These are phyloP conservation scores for Chromobotia macracanthus DNA, from an alignment of 2,797 vertebrate species.

Conservation along the genomic window DNA sequence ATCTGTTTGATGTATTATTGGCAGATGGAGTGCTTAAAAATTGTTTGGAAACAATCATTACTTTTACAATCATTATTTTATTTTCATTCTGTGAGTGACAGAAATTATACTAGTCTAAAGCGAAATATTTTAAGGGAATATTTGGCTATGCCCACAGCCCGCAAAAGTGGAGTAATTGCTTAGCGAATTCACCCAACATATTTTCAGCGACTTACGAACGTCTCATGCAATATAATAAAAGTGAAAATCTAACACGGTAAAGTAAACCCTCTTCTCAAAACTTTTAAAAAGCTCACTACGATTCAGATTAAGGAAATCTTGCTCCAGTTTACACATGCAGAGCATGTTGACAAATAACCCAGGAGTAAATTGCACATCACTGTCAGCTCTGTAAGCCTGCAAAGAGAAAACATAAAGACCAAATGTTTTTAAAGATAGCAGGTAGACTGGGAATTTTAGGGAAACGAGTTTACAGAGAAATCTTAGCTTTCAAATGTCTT, in stretches of 20 bases:
- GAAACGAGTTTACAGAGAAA: conserved; percentile 36
- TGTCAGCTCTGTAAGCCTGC: conserved; percentile 49
- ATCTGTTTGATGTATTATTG: too few relatives aligned
- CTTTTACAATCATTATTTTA: too few relatives aligned
- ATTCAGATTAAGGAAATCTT: conserved; percentile 47
- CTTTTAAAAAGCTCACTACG: conserved; percentile 22
- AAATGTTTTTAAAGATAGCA: conserved; percentile 47
- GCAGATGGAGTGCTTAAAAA: too few relatives aligned
- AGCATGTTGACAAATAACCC: conserved; percentile 50
- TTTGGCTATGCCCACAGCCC: too few relatives aligned
- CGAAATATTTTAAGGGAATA: too few relatives aligned
- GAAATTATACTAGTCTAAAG: too few relatives aligned
- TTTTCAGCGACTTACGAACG: neutral
- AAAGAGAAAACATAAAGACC: conserved; percentile 33
- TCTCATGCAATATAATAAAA: neutral
- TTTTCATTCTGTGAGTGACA: too few relatives aligned
- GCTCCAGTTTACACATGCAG: conserved; percentile 39
- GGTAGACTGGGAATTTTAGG: conserved; percentile 56
- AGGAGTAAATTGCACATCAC: conserved; percentile 50
- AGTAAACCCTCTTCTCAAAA: conserved; percentile 5
- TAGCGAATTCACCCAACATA: too few relatives aligned
- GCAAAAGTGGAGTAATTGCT: too few relatives aligned
- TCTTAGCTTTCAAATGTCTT: conserved; percentile 50
- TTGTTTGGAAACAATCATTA: too few relatives aligned
- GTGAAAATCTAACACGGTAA: neutral